Percentiles rank a stretch among this genome's conserved stretches.
Evolutionary conservation across 64 coral and sea anemone genomes (phyloP).

Genomic region (Montipora cactus): DNA sequence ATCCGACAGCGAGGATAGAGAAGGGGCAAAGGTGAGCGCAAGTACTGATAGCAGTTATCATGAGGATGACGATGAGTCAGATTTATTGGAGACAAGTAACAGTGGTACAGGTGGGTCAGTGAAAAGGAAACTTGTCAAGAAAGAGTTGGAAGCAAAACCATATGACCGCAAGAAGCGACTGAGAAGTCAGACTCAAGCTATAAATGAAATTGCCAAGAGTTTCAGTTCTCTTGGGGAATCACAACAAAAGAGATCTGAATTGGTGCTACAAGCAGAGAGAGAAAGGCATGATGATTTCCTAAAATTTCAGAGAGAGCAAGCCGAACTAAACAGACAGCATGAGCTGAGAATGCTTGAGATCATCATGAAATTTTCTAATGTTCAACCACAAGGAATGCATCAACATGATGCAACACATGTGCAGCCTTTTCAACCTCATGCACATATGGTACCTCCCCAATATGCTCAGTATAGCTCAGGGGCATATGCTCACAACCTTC

Average conservation of each 20-base stretch:
- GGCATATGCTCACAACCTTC: constrained; percentile 37
- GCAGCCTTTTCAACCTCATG: constrained; percentile 20
- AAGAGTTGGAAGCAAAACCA: constrained; percentile 1
- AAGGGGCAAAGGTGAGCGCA: background rate
- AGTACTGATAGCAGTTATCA: background rate
- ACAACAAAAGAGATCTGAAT: background rate
- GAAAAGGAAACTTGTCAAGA: background rate
- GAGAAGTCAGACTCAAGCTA: constrained; percentile 10
- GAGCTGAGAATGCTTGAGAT: constrained; percentile 20
- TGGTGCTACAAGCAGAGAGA: background rate
- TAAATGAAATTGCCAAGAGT: constrained; percentile 7
- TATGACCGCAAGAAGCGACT: background rate
- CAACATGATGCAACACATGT: background rate
- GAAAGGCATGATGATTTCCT: constrained; percentile 32
- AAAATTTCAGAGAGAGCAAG: constrained; percentile 9
- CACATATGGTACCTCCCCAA: background rate
- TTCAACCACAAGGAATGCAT: background rate
- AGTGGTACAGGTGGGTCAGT: background rate
- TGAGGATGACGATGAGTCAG: constrained; percentile 16
- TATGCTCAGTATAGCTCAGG: background rate
- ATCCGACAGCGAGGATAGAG: background rate
- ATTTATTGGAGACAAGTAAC: constrained; percentile 12
- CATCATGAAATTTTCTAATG: constrained; percentile 16
- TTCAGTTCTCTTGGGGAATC: constrained; percentile 1
- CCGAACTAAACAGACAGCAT: constrained; percentile 5